Evolutionary conservation across 2,797 vertebrate genomes (phyloP).

Genomic region (Epinephelus coioides): DNA sequence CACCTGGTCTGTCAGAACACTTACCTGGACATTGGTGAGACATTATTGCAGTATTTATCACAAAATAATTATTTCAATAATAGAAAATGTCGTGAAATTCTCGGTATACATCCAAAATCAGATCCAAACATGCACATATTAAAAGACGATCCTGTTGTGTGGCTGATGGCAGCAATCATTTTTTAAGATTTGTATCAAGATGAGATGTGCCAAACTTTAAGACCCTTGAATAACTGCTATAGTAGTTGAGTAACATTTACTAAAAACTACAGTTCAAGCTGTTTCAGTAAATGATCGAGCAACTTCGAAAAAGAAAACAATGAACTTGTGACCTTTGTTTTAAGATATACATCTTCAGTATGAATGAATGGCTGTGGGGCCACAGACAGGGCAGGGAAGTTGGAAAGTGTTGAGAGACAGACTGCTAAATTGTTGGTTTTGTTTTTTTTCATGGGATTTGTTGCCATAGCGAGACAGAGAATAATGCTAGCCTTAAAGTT

Average conservation of each 20-base stretch:
- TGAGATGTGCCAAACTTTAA: too few relatives aligned
- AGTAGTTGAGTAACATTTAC: too few relatives aligned
- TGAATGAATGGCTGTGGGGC: neutral
- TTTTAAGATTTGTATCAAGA: too few relatives aligned
- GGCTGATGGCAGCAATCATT: neutral
- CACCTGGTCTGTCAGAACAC: conserved; percentile 97
- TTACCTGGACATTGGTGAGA: conserved; percentile 86
- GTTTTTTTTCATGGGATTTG: neutral
- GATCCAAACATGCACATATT: neutral
- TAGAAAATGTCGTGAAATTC: neutral
- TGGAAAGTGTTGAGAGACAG: neutral
- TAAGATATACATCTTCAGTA: neutral
- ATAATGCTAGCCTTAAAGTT: neutral
- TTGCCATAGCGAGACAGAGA: neutral
- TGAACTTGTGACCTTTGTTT: neutral
- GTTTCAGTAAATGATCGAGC: too few relatives aligned
- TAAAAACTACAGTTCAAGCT: too few relatives aligned
- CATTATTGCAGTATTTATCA: neutral
- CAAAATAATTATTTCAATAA: neutral
- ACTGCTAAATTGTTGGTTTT: neutral
- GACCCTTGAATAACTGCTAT: too few relatives aligned
- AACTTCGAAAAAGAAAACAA: too few relatives aligned
- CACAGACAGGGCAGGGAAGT: neutral
- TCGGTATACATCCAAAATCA: too few relatives aligned
- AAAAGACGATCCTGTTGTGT: neutral